phyloP scores from a whole-genome alignment of 2,797 vertebrate genomes.

The Megaceryle alcyon region DNA sequence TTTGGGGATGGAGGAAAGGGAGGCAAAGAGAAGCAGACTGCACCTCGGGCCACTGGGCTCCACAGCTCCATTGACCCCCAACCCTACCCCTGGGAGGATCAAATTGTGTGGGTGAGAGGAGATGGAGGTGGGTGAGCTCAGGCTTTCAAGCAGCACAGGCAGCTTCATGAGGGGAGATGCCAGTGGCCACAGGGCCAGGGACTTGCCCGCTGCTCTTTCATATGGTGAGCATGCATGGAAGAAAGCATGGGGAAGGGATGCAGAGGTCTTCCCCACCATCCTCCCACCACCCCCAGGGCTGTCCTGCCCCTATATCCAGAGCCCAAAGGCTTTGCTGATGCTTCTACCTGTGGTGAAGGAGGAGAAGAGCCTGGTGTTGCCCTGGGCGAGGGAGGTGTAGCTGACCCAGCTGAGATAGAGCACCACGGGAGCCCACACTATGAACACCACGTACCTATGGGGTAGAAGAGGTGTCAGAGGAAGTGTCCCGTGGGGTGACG shows the following conservation, averaged over 20 bases:
- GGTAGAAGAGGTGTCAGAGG: not conserved
- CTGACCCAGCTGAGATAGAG: conserved; percentile 88
- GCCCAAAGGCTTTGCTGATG: not conserved
- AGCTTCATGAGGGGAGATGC: not conserved
- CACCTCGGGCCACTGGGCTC: fast-evolving
- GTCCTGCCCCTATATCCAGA: not conserved
- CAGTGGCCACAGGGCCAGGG: fast-evolving
- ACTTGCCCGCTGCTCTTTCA: not conserved
- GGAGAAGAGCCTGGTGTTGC: conserved; percentile 81
- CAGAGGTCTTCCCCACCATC: not conserved
- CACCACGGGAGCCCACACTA: conserved; percentile 91
- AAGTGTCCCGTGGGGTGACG: fast-evolving
- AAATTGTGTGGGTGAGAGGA: fast-evolving
- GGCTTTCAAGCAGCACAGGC: not conserved
- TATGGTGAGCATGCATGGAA: fast-evolving
- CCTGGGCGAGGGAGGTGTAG: conserved; percentile 86
- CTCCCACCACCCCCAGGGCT: not conserved
- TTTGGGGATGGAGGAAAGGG: not conserved
- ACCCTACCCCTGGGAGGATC: fast-evolving
- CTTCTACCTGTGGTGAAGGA: conserved; percentile 87
- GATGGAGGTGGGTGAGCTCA: not conserved
- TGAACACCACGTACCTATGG: conserved; percentile 90
- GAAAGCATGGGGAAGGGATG: not conserved
- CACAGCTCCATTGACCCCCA: not conserved
- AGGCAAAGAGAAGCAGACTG: not conserved